Percentiles rank a stretch among this genome's conserved stretches.
Conservation (phyloP, 2,113 vertebrate species). For the Thermophis baileyi region DNA sequence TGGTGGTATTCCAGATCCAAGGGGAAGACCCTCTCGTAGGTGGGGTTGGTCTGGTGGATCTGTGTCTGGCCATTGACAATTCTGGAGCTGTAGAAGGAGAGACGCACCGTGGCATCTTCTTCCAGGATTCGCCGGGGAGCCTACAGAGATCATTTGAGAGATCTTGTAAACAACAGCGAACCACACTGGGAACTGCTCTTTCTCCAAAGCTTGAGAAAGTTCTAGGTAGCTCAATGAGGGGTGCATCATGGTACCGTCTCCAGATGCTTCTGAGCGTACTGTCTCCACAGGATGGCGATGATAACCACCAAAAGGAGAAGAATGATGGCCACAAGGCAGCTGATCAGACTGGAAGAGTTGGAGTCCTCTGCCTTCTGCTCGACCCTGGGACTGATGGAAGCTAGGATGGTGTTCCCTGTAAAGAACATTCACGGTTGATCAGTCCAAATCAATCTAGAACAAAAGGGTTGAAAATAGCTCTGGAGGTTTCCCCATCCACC, state of each 20-base stretch:
- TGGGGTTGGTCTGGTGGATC: conserved; percentile 80
- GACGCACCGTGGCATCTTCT: conserved; percentile 82
- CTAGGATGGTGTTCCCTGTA: conserved; percentile 61
- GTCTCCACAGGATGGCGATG: conserved; percentile 87
- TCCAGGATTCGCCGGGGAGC: conserved; percentile 86
- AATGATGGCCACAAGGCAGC: conserved; percentile 90
- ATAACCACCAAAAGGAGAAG: conserved; percentile 85
- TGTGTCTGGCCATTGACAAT: conserved; percentile 77
- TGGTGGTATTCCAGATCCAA: conserved; percentile 87
- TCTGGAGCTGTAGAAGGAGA: conserved; percentile 87
- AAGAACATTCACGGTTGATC: background rate
- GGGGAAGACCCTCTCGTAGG: conserved; percentile 86
- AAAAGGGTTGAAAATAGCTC: background rate
- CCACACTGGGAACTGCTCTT: background rate
- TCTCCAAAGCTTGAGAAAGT: background rate
- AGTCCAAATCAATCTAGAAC: background rate
- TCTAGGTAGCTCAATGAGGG: background rate
- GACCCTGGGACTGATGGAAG: conserved; percentile 65
- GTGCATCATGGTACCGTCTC: conserved; percentile 76
- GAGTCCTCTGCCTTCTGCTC: conserved; percentile 64
- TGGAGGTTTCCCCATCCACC: background rate
- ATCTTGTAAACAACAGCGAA: background rate
- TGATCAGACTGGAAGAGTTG: conserved; percentile 81
- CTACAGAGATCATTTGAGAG: conserved; percentile 51
- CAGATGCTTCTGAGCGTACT: conserved; percentile 85